Base-by-base conservation (phyloP, 2,113 vertebrate genomes). In the Egretta garzetta region DNA sequence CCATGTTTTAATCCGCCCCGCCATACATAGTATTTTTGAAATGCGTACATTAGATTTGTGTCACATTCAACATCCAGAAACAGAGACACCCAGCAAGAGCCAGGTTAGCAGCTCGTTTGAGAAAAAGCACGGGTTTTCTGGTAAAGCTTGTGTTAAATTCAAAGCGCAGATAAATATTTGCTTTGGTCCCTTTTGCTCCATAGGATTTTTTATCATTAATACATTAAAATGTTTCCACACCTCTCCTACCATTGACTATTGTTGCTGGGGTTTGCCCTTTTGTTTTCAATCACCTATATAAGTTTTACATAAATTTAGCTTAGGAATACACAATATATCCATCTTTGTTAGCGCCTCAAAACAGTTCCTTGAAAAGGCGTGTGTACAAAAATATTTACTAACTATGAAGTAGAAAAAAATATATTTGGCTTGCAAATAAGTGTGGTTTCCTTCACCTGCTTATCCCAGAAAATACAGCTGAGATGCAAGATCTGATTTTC, bases 301-400 rank as follows among this genome's bases (percentile, higher is more conserved):
- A 60, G 53, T 71, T 56, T 55, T 35, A 60, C 30, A 49, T 41
- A 33, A 50, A 82, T 82, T 56, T 24, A 52, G 22, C 85, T 66
- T n/a, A 70, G 52, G 74, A 85, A 58, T 43, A 37, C 45, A 64
- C 55, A 83, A 58, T 35, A 55, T 33, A 70, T 37, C 84, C 62
- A 56, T 66, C 67, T 89, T 90, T 43, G 88, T 74, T 39, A 71
- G 30, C 73, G 91, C 77, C 93, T 84, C 59, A 93, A 94, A 97
- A 95, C 16, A 97, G 96, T 53, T 63, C 45, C 76, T 52, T 72
- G 53, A 62, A 93, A 96, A 93, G 94, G 67, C 96, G 82, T 1
- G 8, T 32, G 8, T 97, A 97, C 27, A 98, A 98, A 98, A 98
- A 97, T 97, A 97, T 58, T 95, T 86, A 37, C 70, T 80, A 91